Base-by-base conservation (phyloP, 2,113 vertebrate genomes). In the Haemorhous mexicanus region DNA sequence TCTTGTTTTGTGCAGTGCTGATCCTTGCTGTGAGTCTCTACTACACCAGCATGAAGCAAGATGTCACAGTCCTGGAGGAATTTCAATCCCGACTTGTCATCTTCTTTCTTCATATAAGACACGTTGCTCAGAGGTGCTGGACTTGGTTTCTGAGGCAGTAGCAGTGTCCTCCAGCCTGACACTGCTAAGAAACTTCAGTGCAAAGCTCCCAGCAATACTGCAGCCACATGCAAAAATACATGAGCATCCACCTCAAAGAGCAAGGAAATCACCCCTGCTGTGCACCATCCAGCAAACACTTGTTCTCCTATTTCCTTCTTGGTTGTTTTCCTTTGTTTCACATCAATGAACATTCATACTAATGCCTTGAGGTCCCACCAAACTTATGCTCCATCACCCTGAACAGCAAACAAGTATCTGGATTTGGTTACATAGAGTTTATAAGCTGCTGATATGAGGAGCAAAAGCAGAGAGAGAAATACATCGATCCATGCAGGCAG, bases 111-210 rank as follows among this genome's bases (percentile, higher is more conserved):
- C 98, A 97, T 30, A 92, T 99, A 91, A 98, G 98, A 93, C 98
- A 98, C 10, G 12, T 95, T 13, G 97, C 98, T 86, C 98, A 98
- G 96, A 97, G 98, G 86, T 99, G 98, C 94, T 99, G 99, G 98
- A 98, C 96, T 89, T 98, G 98, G 98, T 94, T 99, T 73, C 97
- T 96, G 89, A 98, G 97, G 96, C 98, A 98, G 90, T 99, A 98
- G 98, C 75, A 1, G 24, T 2, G 33, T 41, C 50, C 43, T 59
- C 11, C 2, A 13, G 74, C 50, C 63, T 89, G 62, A 18, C 46
- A 52, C 67, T 78, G 64, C 46, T 78, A 12, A 64, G 22, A 37
- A 63, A 33, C 30, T 26, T 37, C 39, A 28, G 10, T 3, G 8
- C 41, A 73, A 78, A 84, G 11, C 41, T 70, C 49, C 43, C 87